A percentile compares a stretch with the other conserved stretches of the same genome.
Evolutionary conservation across 2,888 invertebrate species (phyloP).

Genomic region (Microctonus hyperodae): DNA sequence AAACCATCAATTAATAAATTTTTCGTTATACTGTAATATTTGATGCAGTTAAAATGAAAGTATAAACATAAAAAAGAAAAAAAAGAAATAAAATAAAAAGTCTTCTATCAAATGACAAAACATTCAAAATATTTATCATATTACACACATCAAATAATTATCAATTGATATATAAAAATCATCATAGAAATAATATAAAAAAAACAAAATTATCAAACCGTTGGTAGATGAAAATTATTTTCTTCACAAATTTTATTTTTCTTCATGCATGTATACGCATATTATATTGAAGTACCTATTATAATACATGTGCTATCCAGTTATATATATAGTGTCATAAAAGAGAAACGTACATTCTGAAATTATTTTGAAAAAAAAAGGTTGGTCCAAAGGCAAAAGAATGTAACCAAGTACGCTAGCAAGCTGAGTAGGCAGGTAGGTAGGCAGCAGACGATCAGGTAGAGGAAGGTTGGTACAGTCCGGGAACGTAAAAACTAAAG

Average conservation of each 20-base stretch:
- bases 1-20: constrained; percentile 3
- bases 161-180: too few species aligned
- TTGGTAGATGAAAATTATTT: background rate
- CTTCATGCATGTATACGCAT: background rate
- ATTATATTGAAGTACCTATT: background rate
- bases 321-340: background rate
- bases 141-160: too few species aligned
- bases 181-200: too few species aligned
- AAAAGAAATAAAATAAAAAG: too few species aligned
- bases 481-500: constrained; percentile 28
- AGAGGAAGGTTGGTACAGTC: constrained; percentile 27
- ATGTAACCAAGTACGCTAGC: constrained; percentile 26
- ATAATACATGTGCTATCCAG: background rate
- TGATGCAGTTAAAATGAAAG: background rate
- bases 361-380: constrained; percentile 14
- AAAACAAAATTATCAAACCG: too few species aligned
- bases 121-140: too few species aligned
- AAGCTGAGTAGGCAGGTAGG: constrained; percentile 21
- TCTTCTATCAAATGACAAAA: too few species aligned
- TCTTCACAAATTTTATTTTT: background rate
- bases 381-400: constrained; percentile 19
- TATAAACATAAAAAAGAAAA: too few species aligned
- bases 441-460: constrained; percentile 15
- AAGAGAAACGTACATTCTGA: constrained; percentile 1
- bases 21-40: background rate